Percentiles rank a stretch among this genome's conserved stretches.
Evolutionary conservation across 2,888 invertebrate species (phyloP).

Genomic region (Isoperla grammatica): DNA sequence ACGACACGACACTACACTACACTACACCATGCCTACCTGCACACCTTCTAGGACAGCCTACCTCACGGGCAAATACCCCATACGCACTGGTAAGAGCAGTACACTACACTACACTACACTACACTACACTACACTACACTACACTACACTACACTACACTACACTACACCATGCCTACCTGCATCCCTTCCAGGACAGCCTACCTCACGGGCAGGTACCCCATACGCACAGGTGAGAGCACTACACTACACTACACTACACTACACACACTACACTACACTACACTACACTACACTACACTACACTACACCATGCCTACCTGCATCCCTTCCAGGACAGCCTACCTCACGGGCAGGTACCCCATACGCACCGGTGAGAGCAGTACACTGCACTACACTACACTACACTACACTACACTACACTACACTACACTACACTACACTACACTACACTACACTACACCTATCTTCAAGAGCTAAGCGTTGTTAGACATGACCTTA

Average conservation of each 20-base stretch:
- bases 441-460: conserved; percentile 49
- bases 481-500: too few species aligned
- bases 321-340: conserved; percentile 82
- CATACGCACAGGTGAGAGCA: conserved; percentile 43
- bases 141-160: too few species aligned
- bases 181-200: conserved; percentile 47
- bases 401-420: too few species aligned
- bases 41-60: conserved; percentile 79
- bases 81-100: conserved; percentile 69
- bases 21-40: conserved; percentile 81
- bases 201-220: conserved; percentile 48
- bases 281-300: too few species aligned
- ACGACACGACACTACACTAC: too few species aligned
- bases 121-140: too few species aligned
- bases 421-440: too few species aligned
- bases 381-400: too few species aligned
- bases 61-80: conserved; percentile 81
- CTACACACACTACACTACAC: too few species aligned
- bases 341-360: conserved; percentile 79
- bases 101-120: too few species aligned
- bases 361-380: conserved; percentile 72
- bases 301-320: conserved; percentile 80
- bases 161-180: conserved; percentile 50
- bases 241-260: too few species aligned
- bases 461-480: conserved; percentile 50